Evolutionary conservation across 2,888 invertebrate species (phyloP).

Genomic region (Campoplex capitator): DNA sequence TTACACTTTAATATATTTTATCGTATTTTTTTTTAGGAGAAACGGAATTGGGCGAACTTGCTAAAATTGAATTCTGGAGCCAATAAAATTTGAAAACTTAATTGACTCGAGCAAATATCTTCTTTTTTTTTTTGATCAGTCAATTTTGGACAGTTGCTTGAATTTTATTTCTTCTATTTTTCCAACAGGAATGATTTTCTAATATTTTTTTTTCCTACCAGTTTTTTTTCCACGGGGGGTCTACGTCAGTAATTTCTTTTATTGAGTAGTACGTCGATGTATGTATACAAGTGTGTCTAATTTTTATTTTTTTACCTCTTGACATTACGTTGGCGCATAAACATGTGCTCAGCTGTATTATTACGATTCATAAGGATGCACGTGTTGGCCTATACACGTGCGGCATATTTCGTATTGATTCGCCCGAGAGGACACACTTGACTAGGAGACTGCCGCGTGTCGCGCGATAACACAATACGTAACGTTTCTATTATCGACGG

Average conservation of each 20-base stretch:
- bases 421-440: slow-evolving; percentile 6
- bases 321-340: neutral
- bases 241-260: neutral
- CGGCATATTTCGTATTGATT: slow-evolving; percentile 16
- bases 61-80: no score
- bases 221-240: neutral
- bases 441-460: slow-evolving; percentile 1
- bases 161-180: neutral
- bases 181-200: neutral
- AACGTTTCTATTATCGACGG: neutral
- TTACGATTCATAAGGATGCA: slow-evolving; percentile 21
- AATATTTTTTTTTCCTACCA: neutral
- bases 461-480: neutral
- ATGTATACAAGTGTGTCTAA: slow-evolving; percentile 9
- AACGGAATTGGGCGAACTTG: no score
- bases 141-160: neutral
- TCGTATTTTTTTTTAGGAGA: no score
- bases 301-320: neutral
- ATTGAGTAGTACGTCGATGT: neutral
- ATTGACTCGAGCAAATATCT: no score
- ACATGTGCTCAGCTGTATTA: neutral
- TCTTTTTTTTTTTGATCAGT: no score
- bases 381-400: slow-evolving; percentile 29
- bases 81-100: no score
- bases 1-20: no score